Conservation (phyloP, 2,888 invertebrate genomes). For the Drosophila aldrichi region DNA sequence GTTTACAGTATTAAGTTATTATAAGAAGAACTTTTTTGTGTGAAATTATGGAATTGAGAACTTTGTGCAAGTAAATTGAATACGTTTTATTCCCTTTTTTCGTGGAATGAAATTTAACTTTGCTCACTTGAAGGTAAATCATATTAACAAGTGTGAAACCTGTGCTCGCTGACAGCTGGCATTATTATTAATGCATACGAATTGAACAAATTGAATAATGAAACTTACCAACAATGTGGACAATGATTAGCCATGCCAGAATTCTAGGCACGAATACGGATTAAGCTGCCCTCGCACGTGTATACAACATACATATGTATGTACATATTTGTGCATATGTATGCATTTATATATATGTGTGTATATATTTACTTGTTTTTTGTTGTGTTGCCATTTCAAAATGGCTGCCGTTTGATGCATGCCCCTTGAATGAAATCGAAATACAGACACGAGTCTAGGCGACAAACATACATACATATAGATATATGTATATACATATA, state of each 20-base stretch:
- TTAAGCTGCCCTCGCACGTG: conserved; percentile 44
- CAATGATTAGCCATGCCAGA: neutral
- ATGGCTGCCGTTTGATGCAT: conserved; percentile 39
- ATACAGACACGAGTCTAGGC: conserved; percentile 28
- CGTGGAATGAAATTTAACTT: neutral
- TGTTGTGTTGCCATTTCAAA: conserved; percentile 32
- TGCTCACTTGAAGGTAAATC: neutral
- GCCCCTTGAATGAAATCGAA: conserved; percentile 31
- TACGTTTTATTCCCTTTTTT: neutral
- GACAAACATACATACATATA: conserved; percentile 14
- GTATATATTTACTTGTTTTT: conserved; percentile 14
- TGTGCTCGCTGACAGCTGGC: neutral
- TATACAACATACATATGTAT: conserved; percentile 27
- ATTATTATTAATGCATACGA: neutral
- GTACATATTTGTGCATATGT: conserved; percentile 6
- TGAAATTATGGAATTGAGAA: neutral
- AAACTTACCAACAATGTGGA: conserved; percentile 5
- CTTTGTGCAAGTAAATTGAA: neutral
- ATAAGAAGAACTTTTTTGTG: neutral
- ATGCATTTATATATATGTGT: neutral
- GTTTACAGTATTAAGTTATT: neutral
- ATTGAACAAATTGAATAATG: neutral
- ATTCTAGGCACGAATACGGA: conserved; percentile 34
- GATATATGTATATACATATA: no score
- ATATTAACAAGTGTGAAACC: neutral